Base-by-base conservation (phyloP, 1,140 invertebrate species). In the Ectropis grisescens region DNA sequence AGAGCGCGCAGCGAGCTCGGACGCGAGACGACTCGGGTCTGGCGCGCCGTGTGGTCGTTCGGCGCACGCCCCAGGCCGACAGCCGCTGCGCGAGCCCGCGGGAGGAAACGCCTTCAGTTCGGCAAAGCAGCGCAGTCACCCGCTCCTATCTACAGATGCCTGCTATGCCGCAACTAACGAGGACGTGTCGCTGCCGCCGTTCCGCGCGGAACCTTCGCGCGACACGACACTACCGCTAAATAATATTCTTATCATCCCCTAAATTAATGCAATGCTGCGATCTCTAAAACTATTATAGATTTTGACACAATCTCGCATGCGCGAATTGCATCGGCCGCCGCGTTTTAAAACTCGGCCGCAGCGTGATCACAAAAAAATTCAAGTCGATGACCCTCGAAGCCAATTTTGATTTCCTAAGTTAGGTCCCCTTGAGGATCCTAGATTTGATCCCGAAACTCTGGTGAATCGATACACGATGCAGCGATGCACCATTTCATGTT, bases 401-500 rank as follows among this genome's bases (percentile, higher is more conserved):
- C 34, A 41, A 67, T 65, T 30, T 50, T 61, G 13, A 47, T 44
- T 50, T 53, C 41, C n/a, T n/a, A n/a, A n/a, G n/a, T n/a, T n/a
- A n/a, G n/a, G n/a, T n/a, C n/a, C n/a, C n/a, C n/a, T n/a, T n/a
- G n/a, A n/a, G n/a, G n/a, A n/a, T n/a, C n/a, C 51, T 42, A 41
- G 27, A 58, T 51, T 22, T 46, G 54, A 37, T 61, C 52, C 51
- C 38, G 33, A 59, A 66, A 62, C 41, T 71, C 65, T 65, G n/a
- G 51, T 53, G 62, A 68, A 81, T 78, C 76, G 65, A 81, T 81
- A 78, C 62, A 75, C 72, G 64, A 78, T 81, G 76, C 72, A 81
- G 67, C 67, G 71, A 74, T 81, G 76, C 76, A 81, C 76, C 76
- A 78, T 81, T 78, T 79, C 78, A 76, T 82, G 80, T 82, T 82